These are phyloP conservation scores for Hirundichthys speculiger DNA, from an alignment of 2,113 vertebrate genomes.

Conservation along the genomic window DNA sequence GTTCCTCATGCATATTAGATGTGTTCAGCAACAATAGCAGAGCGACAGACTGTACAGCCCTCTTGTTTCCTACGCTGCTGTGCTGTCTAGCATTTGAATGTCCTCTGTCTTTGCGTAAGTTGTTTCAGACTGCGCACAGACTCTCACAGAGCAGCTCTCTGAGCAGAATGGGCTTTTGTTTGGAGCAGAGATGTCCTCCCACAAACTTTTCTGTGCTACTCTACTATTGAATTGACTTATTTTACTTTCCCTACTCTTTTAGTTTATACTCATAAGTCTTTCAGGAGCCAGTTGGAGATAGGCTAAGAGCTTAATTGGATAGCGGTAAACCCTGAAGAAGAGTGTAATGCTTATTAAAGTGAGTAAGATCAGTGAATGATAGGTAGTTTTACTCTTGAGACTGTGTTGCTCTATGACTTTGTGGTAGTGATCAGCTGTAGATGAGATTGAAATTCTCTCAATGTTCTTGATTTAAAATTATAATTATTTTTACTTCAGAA, in stretches of 20 bases:
- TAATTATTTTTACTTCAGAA: not conserved
- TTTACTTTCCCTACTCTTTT: constrained; percentile 2
- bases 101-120: constrained; percentile 28
- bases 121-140: constrained; percentile 3
- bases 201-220: not conserved
- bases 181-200: not conserved
- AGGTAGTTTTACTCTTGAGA: not conserved
- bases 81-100: constrained; percentile 43
- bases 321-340: constrained; percentile 20
- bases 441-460: not conserved
- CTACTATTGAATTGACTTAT: not conserved
- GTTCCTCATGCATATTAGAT: constrained; percentile 26
- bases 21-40: constrained; percentile 20
- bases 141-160: not conserved
- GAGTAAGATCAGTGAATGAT: constrained; percentile 34
- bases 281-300: too few relatives aligned
- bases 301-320: constrained; percentile 35
- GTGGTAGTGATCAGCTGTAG: not conserved
- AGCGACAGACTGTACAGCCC: constrained; percentile 16
- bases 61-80: constrained; percentile 32
- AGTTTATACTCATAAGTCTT: too few relatives aligned
- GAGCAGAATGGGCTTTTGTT: constrained; percentile 40
- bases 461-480: not conserved
- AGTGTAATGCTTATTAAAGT: constrained; percentile 46
- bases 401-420: not conserved